phyloP scores from a whole-genome alignment of 2,888 invertebrate genomes.

The Mactromeris polynyma region DNA sequence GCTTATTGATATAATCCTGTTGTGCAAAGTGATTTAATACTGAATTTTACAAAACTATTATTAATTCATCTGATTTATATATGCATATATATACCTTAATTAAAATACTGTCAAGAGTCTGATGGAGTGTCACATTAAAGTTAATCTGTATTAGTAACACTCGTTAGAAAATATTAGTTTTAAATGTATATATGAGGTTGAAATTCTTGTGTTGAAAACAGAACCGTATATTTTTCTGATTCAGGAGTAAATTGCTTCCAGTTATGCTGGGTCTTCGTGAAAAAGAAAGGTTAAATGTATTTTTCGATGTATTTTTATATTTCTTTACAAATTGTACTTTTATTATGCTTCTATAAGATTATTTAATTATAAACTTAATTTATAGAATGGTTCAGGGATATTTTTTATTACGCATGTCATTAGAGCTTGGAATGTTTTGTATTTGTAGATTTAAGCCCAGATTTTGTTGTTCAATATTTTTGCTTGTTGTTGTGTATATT shows the following conservation, averaged over 20 bases:
- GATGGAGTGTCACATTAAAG: too few species aligned
- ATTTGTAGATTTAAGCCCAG: background rate
- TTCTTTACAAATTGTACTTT: slow-evolving; percentile 7
- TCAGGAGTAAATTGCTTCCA: slow-evolving; percentile 52
- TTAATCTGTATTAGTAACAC: too few species aligned
- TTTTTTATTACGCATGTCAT: slow-evolving; percentile 20
- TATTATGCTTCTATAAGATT: slow-evolving; percentile 1
- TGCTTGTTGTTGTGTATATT: background rate
- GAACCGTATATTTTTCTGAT: slow-evolving; percentile 11
- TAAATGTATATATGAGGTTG: background rate
- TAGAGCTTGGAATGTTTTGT: background rate
- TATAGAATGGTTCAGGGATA: slow-evolving; percentile 23
- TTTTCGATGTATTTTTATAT: slow-evolving; percentile 9
- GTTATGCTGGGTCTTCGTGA: slow-evolving; percentile 51
- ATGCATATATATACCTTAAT: too few species aligned
- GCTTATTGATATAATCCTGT: too few species aligned
- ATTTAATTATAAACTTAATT: slow-evolving; percentile 14
- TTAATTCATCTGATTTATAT: too few species aligned
- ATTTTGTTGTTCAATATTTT: background rate
- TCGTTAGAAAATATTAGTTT: too few species aligned
- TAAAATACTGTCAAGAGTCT: too few species aligned
- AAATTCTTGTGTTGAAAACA: background rate
- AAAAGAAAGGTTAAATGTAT: slow-evolving; percentile 34
- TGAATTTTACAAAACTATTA: too few species aligned
- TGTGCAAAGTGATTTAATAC: too few species aligned